Base-by-base conservation (phyloP, 2,113 vertebrate species). In the Oreochromis tanganicae region DNA sequence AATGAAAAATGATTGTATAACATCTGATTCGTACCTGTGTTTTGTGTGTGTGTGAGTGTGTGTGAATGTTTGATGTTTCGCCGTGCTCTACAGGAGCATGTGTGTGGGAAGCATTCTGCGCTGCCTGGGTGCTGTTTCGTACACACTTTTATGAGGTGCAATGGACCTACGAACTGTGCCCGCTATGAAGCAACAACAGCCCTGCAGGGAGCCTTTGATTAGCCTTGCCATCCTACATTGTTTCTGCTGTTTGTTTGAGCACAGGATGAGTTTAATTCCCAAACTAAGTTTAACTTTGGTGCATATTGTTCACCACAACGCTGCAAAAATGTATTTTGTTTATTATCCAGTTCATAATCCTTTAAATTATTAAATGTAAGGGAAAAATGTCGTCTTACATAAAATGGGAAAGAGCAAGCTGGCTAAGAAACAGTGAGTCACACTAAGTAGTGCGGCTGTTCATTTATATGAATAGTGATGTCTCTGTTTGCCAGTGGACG, bases 21-120 rank as follows among this genome's bases (percentile, higher is more conserved):
- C 71, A 21, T 78, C 56, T 46, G 14, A 90, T 38, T 61, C 55
- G 46, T 54, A 86, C 92, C 88, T 93, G 88, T 78, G 19, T 24
- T 89, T 86, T 84, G 34, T 82, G 81, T 85, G 81, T 85, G 86
- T 79, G 50, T 75, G 80, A 63, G 32, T 80, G 79, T 86, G 87
- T 83, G 56, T 82, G 82, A 75, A 81, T 21, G 63, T 46, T 9
- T 24, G 34, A 43, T 48, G 27, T 27, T 48, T 85, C 24, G 29
- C 14, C 56, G 46, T 79, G 38, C 36, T 86, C 56, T 32, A 9
- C 54, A 24, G 54, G 34, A 29, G 75, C 43, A 6, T 48, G 81
- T 83, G 89, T 90, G 93, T 90, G 88, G 94, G 92, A 91, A 61
- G 91, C 6, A 17, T 80, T 83, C 73, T 32, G 66, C 38, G 9